Evolutionary conservation across 2,888 invertebrate species (phyloP), one percentile per base, ranked within the genome.

Genomic region (Masnerella sp.): DNA sequence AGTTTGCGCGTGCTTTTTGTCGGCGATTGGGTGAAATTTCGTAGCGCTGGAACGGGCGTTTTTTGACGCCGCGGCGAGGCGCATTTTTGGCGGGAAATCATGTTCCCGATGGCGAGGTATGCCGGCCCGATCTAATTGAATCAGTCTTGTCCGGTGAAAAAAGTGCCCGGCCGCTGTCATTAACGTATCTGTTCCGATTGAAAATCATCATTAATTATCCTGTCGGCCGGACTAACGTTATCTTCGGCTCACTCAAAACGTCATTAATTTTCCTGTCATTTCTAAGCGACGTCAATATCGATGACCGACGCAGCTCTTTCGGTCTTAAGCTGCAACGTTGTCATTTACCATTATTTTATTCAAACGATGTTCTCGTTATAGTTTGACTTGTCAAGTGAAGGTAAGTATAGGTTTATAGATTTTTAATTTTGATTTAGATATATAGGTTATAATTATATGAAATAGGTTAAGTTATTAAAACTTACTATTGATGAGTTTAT

Each of bases 221-320:
- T 47, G 59, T 59, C 59, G n/a, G 22, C 14, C 7, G 8, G 15
- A 47, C 36, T 47, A 32, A 47, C 59, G 59, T 61, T 61, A 49
- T 43, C 49, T 36, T 11, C 36, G 34, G 22, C 40, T 25, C 8
- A 64, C 18, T 42, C 8, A 32, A 45, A 38, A 54, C 17, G 8
- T 45, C 52, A 54, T 64, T 45, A 64, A 54, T 64, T 54, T 67
- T 67, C 49, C 56, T 56, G 40, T 56, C 56, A 54, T n/a, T 52
- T 34, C 25, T 34, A 28, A 2, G 11, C 15, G 18, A 47, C 45
- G 36, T 36, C 22, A 7, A 52, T 18, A 18, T n/a, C n/a, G n/a
- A n/a, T n/a, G n/a, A n/a, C n/a, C n/a, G n/a, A n/a, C n/a, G n/a
- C n/a, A n/a, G n/a, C n/a, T n/a, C n/a, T n/a, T n/a, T n/a, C n/a